phyloP scores from a whole-genome alignment of 2,888 invertebrate genomes.

The Heliconius hortense region DNA sequence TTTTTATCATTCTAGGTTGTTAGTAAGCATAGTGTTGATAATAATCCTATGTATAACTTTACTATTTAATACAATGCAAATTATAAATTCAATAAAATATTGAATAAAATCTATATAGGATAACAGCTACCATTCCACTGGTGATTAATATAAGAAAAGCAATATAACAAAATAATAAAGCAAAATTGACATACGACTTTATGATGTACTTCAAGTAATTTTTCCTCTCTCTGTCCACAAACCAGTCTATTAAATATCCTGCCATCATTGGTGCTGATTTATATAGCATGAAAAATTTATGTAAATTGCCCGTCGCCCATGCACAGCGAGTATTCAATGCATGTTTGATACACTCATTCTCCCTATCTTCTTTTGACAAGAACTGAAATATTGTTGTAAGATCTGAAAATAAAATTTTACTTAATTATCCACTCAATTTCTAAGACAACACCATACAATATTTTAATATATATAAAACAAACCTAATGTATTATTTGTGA shows the following conservation, averaged over 20 bases:
- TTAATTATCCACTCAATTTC: neutral
- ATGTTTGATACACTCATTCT: conserved; percentile 91
- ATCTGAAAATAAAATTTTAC: conserved; percentile 83
- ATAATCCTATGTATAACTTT: neutral
- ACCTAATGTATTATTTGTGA: conserved; percentile 98
- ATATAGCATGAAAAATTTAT: conserved; percentile 96
- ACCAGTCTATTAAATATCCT: conserved; percentile 98
- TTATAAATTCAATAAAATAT: neutral
- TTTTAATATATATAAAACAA: conserved; percentile 48
- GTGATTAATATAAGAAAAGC: conserved; percentile 5
- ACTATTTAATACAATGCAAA: neutral
- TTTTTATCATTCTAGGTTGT: neutral
- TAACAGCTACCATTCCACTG: neutral
- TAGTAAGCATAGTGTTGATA: neutral
- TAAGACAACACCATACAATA: neutral
- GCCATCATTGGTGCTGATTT: conserved; percentile 96
- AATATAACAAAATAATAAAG: conserved; percentile 7
- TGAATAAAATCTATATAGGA: neutral
- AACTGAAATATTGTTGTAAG: conserved; percentile 94
- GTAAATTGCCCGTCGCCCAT: conserved; percentile 96
- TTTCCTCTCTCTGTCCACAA: conserved; percentile 96
- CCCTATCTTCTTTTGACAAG: conserved; percentile 88
- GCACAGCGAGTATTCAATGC: conserved; percentile 94
- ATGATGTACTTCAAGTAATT: conserved; percentile 94
- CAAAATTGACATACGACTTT: conserved; percentile 94